A percentile compares a stretch with the other conserved stretches of the same genome.
phyloP scores from a whole-genome alignment of 2,113 vertebrate species.

The Ardeotis arabs region DNA sequence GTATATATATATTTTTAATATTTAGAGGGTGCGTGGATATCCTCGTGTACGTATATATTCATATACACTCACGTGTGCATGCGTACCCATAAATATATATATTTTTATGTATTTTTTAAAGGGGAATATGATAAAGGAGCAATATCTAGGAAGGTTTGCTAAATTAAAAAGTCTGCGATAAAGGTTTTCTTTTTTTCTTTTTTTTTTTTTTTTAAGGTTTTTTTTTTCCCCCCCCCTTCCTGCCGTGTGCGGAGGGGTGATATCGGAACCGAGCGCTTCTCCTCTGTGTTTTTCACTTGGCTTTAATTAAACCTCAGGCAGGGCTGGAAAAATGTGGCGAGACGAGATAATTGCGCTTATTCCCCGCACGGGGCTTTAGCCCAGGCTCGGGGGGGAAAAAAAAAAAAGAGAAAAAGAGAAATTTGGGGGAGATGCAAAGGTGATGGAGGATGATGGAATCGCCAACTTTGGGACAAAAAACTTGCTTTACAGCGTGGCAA shows the following conservation, averaged over 20 bases:
- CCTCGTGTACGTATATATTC: background rate
- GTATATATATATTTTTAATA: background rate
- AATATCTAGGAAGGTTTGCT: conserved; percentile 55
- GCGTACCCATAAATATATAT: background rate
- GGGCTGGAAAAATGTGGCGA: conserved; percentile 81
- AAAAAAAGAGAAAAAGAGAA: background rate
- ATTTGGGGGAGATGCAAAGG: background rate
- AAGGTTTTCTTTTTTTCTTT: background rate
- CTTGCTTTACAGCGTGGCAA: background rate
- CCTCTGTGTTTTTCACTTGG: conserved; percentile 78
- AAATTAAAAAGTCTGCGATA: conserved; percentile 58
- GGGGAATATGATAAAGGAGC: conserved; percentile 40
- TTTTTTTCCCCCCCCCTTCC: background rate
- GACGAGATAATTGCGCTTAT: conserved; percentile 81
- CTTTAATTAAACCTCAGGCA: conserved; percentile 86
- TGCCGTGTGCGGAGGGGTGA: conserved; percentile 53
- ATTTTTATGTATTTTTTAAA: conserved; percentile 52
- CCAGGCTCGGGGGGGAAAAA: background rate
- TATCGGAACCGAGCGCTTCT: conserved; percentile 70
- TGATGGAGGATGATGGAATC: background rate
- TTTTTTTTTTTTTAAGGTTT: background rate
- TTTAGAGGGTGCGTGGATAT: background rate
- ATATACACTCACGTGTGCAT: fast-evolving
- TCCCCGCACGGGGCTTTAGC: conserved; percentile 72
- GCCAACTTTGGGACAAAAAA: fast-evolving